Evolutionary conservation across 2,113 vertebrate genomes (phyloP).

Genomic region (Micronycteris hirsuta): DNA sequence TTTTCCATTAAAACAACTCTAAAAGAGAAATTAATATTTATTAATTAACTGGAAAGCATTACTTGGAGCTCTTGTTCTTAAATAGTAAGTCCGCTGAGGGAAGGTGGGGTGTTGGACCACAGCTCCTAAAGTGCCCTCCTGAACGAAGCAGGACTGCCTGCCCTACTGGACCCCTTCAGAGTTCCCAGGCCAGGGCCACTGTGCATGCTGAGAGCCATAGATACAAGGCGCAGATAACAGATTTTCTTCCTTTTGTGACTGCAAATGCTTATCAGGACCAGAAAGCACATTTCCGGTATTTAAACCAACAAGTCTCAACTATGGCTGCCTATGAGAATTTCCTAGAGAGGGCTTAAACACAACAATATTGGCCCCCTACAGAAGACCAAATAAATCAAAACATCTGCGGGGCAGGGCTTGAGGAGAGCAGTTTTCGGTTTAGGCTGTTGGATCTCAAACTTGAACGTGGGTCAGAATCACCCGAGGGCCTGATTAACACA

Average conservation of each 20-base stretch:
- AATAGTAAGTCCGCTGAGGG: not conserved
- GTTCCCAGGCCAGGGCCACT: too few relatives aligned
- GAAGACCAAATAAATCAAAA: not conserved
- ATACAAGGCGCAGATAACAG: not conserved
- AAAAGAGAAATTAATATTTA: not conserved
- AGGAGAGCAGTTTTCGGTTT: not conserved
- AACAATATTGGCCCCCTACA: not conserved
- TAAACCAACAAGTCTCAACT: not conserved
- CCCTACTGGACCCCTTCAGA: not conserved
- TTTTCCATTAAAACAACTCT: not conserved
- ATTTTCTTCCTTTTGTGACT: not conserved
- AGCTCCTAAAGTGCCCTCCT: not conserved
- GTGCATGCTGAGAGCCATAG: not conserved
- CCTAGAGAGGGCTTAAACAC: not conserved
- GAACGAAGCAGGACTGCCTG: not conserved
- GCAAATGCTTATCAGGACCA: not conserved
- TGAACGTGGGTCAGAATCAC: not conserved
- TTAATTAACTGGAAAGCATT: not conserved
- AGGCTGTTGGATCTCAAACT: not conserved
- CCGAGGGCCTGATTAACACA: not conserved
- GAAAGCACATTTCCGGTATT: not conserved
- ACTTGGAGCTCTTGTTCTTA: not conserved
- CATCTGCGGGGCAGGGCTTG: not conserved
- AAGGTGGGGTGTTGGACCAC: not conserved
- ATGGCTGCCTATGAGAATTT: not conserved